Evolutionary conservation across 2,888 invertebrate species (phyloP).

Genomic region (Thysanoteuthis rhombus): DNA sequence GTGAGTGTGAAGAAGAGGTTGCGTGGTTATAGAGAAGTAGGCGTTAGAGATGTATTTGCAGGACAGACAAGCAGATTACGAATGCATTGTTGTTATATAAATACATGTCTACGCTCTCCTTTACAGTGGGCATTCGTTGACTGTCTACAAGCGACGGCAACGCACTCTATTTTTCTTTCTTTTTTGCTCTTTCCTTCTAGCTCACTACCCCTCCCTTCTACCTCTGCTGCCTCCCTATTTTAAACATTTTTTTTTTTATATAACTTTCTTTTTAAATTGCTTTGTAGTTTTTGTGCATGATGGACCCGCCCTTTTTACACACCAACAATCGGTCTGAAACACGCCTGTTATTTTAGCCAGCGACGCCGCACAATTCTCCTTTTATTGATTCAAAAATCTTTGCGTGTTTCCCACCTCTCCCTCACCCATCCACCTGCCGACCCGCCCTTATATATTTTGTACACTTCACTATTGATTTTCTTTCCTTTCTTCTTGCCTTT

Average conservation of each 20-base stretch:
- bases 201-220: neutral
- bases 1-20: neutral
- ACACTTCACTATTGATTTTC: too few relatives aligned
- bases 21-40: neutral
- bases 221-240: neutral
- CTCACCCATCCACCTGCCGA: neutral
- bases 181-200: neutral
- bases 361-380: neutral
- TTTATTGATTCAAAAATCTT: neutral
- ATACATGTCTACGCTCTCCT: neutral
- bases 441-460: neutral
- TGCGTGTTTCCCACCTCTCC: neutral
- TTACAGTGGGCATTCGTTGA: neutral
- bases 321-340: slow-evolving; percentile 12
- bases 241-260: neutral
- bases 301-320: slow-evolving; percentile 12
- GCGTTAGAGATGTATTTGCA: neutral
- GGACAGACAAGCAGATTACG: neutral
- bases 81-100: neutral
- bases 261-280: neutral
- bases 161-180: neutral
- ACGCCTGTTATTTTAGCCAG: neutral
- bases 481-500: neutral
- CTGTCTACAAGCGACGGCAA: neutral
- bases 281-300: neutral